Conservation (phyloP, 2,113 vertebrate species). For the Syngnathus typhle region DNA sequence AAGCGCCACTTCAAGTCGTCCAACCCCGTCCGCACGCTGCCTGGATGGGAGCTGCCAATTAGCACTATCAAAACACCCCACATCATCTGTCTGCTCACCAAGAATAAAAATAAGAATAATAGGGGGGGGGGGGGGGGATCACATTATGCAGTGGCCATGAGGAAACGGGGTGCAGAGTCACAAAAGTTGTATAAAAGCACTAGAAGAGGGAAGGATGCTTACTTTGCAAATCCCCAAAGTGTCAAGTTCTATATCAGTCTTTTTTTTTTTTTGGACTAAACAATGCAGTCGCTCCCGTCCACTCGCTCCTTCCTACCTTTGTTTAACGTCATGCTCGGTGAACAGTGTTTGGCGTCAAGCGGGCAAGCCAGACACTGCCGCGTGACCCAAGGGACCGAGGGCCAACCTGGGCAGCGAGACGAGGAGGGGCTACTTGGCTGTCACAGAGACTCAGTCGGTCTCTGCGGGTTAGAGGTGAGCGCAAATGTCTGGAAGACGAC, state of each 20-base stretch:
- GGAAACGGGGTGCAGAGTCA: neutral
- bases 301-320: conserved; percentile 23
- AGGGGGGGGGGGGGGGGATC: no score
- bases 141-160: conserved; percentile 32
- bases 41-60: conserved; percentile 69
- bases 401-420: conserved; percentile 64
- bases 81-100: conserved; percentile 59
- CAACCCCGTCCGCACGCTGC: conserved; percentile 60
- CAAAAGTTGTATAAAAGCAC: conserved; percentile 15
- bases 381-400: conserved; percentile 72
- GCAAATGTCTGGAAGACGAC: conserved; percentile 54
- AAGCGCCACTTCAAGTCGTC: conserved; percentile 60
- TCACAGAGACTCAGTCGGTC: conserved; percentile 52
- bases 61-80: conserved; percentile 68
- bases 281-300: conserved; percentile 39
- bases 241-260: conserved; percentile 14
- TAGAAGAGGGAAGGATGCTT: neutral
- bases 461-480: conserved; percentile 60
- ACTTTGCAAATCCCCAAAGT: neutral
- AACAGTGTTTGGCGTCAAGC: conserved; percentile 54
- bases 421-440: conserved; percentile 35
- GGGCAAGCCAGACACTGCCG: conserved; percentile 61
- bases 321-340: conserved; percentile 65
- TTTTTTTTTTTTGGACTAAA: conserved; percentile 42
- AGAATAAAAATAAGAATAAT: conserved; percentile 20